These are phyloP conservation scores for Scaptomyza reducta DNA, from an alignment of 2,888 invertebrate genomes.

Conservation along the genomic window DNA sequence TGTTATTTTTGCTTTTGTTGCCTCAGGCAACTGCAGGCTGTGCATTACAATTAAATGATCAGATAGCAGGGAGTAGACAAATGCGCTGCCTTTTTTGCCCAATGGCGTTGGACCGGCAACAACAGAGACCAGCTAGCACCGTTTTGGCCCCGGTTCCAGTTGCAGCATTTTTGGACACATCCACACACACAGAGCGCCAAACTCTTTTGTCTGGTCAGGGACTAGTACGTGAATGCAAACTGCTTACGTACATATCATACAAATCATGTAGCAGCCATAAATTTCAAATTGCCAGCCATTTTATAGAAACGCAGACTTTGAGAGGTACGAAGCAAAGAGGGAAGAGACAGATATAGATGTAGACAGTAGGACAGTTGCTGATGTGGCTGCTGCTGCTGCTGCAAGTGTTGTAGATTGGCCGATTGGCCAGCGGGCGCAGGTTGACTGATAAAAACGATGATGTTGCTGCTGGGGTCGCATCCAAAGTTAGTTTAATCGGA, in stretches of 20 bases:
- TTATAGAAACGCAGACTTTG: constrained; percentile 44
- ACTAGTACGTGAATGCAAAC: constrained; percentile 76
- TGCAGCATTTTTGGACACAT: constrained; percentile 1
- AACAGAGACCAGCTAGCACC: constrained; percentile 5
- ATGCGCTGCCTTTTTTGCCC: constrained; percentile 45
- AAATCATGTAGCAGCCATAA: constrained; percentile 81
- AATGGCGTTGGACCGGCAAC: constrained; percentile 30
- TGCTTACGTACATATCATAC: constrained; percentile 78
- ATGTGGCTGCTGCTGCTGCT: constrained; percentile 22
- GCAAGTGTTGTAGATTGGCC: constrained; percentile 38
- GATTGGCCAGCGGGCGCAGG: constrained; percentile 60
- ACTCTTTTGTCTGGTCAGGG: constrained; percentile 45
- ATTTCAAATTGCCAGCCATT: constrained; percentile 81
- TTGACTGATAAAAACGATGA: constrained; percentile 76
- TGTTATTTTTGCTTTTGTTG: constrained; percentile 16
- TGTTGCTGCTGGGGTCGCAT: constrained; percentile 45
- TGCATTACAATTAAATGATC: constrained; percentile 81
- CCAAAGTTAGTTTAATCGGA: constrained; percentile 56
- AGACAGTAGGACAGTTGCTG: constrained; percentile 49
- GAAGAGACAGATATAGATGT: constrained; percentile 38
- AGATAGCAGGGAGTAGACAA: constrained; percentile 69
- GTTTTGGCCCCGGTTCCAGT: constrained; percentile 9
- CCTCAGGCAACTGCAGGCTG: constrained; percentile 44
- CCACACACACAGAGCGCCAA: constrained; percentile 3
- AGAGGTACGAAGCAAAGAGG: neutral